A percentile compares a stretch with the other conserved stretches of the same genome.
Evolutionary conservation across 2,888 invertebrate genomes (phyloP).

Genomic region (Glaucopsyche alexis): DNA sequence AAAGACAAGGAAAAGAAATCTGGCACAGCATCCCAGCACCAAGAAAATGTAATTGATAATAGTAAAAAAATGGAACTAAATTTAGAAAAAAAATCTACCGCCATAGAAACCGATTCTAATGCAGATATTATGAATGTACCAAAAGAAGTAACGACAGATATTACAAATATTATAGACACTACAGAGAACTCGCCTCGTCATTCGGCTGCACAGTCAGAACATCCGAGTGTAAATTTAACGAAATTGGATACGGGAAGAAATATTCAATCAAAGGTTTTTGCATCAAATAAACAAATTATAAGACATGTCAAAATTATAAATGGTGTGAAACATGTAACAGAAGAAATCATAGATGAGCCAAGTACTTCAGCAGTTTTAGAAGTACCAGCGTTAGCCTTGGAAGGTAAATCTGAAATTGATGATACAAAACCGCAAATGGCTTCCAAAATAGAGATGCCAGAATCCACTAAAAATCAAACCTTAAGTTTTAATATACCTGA

Average conservation of each 20-base stretch:
- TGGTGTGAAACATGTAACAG: constrained; percentile 54
- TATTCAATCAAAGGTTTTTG: not conserved
- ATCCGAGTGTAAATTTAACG: constrained; percentile 12
- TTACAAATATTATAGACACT: not conserved
- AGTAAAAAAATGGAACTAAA: constrained; percentile 36
- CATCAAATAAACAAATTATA: constrained; percentile 28
- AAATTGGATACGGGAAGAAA: constrained; percentile 18
- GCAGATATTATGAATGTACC: not conserved
- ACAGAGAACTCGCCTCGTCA: not conserved
- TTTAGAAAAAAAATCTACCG: constrained; percentile 31
- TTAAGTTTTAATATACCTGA: not conserved
- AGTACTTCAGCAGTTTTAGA: constrained; percentile 59
- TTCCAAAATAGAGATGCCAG: not conserved
- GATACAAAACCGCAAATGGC: not conserved
- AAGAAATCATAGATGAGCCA: constrained; percentile 84
- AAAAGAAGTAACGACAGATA: not conserved
- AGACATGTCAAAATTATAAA: constrained; percentile 40
- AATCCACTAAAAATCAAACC: not conserved
- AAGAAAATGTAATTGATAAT: constrained; percentile 30
- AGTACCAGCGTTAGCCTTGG: not conserved
- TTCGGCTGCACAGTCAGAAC: not conserved
- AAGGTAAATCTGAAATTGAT: constrained; percentile 11
- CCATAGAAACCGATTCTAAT: not conserved
- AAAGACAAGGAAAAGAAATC: constrained; percentile 32
- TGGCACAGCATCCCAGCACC: not conserved